Evolutionary conservation across 2,113 vertebrate genomes (phyloP).

Genomic region (Athene cunicularia): DNA sequence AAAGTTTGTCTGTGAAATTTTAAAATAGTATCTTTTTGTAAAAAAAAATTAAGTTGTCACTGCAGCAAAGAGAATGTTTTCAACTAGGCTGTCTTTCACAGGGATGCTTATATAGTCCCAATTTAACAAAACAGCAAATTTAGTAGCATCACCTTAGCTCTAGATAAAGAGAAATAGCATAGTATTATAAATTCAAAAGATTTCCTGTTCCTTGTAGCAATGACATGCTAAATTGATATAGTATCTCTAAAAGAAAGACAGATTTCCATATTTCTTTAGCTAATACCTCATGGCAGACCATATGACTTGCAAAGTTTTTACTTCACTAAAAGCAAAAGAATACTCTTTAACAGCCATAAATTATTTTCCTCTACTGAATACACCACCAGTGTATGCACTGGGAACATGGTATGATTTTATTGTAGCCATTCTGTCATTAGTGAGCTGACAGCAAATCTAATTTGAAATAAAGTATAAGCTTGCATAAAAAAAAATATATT

Average conservation of each 20-base stretch:
- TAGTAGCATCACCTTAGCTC: neutral
- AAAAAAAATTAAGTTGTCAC: neutral
- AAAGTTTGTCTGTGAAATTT: neutral
- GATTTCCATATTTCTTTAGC: neutral
- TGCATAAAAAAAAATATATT: neutral
- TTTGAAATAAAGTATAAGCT: neutral
- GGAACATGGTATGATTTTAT: neutral
- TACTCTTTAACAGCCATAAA: neutral
- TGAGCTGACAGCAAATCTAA: neutral
- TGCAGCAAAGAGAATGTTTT: neutral
- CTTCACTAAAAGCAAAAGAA: neutral
- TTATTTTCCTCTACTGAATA: neutral
- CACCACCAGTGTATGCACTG: neutral
- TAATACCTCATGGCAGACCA: neutral
- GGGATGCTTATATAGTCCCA: neutral
- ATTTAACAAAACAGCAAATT: neutral
- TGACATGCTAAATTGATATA: neutral
- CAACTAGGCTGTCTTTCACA: neutral
- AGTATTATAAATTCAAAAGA: neutral
- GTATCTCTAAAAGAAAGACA: neutral
- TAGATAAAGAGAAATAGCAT: neutral
- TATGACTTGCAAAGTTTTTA: neutral
- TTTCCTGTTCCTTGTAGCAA: neutral
- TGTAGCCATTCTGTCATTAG: neutral
- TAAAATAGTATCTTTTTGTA: neutral